Conservation (phyloP, 2,888 invertebrate species). For the Nasonovia ribisnigri region DNA sequence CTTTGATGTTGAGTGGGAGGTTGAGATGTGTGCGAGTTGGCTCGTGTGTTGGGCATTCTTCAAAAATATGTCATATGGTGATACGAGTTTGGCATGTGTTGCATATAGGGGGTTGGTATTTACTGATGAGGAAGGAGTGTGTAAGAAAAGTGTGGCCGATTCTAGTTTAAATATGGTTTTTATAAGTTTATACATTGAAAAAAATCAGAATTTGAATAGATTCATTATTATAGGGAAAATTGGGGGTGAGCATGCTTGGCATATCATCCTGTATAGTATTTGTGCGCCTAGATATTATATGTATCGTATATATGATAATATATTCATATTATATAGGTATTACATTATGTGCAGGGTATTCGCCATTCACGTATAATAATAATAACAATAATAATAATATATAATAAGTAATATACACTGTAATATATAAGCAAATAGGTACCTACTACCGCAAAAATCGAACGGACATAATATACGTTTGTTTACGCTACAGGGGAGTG, state of each 20-base stretch:
- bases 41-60: too few relatives aligned
- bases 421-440: background rate
- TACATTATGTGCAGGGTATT: background rate
- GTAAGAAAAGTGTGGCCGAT: too few relatives aligned
- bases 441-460: background rate
- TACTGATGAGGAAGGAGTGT: too few relatives aligned
- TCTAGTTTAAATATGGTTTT: too few relatives aligned
- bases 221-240: background rate
- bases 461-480: background rate
- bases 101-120: too few relatives aligned
- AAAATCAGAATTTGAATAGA: background rate
- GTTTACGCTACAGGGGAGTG: constrained; percentile 20
- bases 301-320: too few relatives aligned
- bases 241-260: background rate
- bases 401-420: background rate
- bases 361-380: background rate
- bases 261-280: background rate
- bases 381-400: too few relatives aligned
- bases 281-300: background rate
- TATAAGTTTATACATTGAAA: background rate
- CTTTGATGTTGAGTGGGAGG: too few relatives aligned
- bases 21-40: too few relatives aligned
- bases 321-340: background rate
- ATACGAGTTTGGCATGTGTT: too few relatives aligned
- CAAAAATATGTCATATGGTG: too few relatives aligned